Evolutionary conservation across 2,113 vertebrate species (phyloP).

Genomic region (Dunckerocampus dactyliophorus): DNA sequence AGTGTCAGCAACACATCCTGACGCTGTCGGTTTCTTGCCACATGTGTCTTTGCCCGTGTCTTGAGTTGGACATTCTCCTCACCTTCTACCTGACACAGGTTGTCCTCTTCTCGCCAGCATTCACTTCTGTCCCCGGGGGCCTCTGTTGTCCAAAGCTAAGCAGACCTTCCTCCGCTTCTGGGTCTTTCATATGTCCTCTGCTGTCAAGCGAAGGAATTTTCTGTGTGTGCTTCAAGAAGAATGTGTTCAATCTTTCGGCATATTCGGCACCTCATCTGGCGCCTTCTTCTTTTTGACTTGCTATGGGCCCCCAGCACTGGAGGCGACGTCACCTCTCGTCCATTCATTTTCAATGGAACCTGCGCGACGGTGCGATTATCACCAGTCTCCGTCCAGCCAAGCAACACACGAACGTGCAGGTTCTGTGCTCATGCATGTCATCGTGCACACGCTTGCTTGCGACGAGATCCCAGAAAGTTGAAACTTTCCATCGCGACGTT

Average conservation of each 20-base stretch:
- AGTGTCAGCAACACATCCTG: slow-evolving; percentile 43
- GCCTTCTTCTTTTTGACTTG: slow-evolving; percentile 2
- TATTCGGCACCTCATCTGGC: slow-evolving; percentile 20
- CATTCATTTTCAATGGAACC: too few species aligned
- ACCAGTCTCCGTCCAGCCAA: too few species aligned
- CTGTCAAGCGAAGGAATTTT: slow-evolving; percentile 39
- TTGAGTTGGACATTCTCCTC: slow-evolving; percentile 20
- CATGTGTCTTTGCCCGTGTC: slow-evolving; percentile 17
- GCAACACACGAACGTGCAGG: too few species aligned
- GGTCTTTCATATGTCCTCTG: slow-evolving; percentile 51
- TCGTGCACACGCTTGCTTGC: too few species aligned
- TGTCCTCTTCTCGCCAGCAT: slow-evolving; percentile 20
- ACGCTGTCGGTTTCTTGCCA: slow-evolving; percentile 28
- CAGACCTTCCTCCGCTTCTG: slow-evolving; percentile 24
- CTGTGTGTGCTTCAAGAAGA: slow-evolving; percentile 1
- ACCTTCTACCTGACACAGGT: slow-evolving; percentile 24
- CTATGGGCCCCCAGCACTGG: too few species aligned
- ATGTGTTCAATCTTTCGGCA: slow-evolving; percentile 5
- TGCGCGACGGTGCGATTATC: too few species aligned
- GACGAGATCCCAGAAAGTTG: too few species aligned
- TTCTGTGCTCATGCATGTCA: too few species aligned
- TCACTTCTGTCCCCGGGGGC: slow-evolving; percentile 37
- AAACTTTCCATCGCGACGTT: too few species aligned
- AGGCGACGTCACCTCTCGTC: too few species aligned
- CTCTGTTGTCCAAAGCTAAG: slow-evolving; percentile 46